Percentiles rank a stretch among this genome's conserved stretches.
phyloP scores from a whole-genome alignment of 2,888 invertebrate genomes.

The Esperia sulphurella region DNA sequence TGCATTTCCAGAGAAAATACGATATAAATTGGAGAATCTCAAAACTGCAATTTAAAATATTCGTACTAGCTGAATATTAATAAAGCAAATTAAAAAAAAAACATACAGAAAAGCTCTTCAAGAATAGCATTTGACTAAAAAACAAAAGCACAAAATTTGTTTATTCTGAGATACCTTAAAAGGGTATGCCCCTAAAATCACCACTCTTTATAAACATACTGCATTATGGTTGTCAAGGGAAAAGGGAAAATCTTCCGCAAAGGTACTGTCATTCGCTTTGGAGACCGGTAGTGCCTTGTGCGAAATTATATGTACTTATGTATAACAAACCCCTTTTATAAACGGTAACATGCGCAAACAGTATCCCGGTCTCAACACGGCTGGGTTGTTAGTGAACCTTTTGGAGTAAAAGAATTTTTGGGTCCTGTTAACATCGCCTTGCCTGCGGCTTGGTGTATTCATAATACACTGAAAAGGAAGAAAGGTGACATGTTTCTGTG shows the following conservation, averaged over 20 bases:
- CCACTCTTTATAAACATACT: not conserved
- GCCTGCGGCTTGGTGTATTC: not conserved
- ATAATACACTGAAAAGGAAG: not conserved
- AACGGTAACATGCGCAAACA: not conserved
- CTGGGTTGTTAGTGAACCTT: not conserved
- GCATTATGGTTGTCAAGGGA: slow-evolving; percentile 1
- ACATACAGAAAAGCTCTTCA: no score
- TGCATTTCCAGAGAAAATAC: no score
- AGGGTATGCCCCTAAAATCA: no score
- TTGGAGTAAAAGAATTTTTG: not conserved
- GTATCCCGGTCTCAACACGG: not conserved
- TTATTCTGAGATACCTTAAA: no score
- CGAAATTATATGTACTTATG: not conserved
- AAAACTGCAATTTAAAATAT: no score
- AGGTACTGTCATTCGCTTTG: not conserved
- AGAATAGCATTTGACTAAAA: not conserved
- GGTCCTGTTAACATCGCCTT: not conserved
- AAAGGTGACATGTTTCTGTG: not conserved
- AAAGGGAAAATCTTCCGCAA: not conserved
- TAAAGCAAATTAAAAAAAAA: no score
- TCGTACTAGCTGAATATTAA: no score
- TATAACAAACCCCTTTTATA: slow-evolving; percentile 1
- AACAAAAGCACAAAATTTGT: not conserved
- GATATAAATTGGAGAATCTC: no score
- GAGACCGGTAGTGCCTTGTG: not conserved